Conservation (phyloP, 1,140 invertebrate species). For the Drosophila pallidifrons region DNA sequence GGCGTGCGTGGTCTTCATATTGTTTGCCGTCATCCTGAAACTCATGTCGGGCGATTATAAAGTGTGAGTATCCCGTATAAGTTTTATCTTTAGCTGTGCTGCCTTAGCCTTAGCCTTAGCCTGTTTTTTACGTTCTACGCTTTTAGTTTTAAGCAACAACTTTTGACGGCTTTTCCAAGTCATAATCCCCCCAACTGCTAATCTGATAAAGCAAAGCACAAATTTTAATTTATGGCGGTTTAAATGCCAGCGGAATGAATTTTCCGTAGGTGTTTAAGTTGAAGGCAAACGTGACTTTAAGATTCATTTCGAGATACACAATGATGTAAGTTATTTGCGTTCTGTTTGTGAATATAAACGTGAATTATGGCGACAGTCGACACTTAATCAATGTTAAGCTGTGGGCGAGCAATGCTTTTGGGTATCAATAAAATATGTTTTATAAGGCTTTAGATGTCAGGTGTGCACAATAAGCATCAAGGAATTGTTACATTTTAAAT, state of each 20-base stretch:
- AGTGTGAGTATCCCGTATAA: constrained; percentile 71
- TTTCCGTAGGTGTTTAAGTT: not conserved
- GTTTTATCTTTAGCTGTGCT: constrained; percentile 7
- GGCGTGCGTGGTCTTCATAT: constrained; percentile 91
- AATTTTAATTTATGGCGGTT: constrained; percentile 7
- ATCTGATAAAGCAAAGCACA: not conserved
- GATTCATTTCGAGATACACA: not conserved
- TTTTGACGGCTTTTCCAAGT: constrained; percentile 4
- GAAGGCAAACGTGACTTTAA: not conserved
- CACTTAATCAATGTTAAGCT: not conserved
- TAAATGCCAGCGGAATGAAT: not conserved
- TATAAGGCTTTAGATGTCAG: not conserved
- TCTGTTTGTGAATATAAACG: not conserved
- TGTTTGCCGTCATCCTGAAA: constrained; percentile 88
- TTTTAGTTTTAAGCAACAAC: not conserved
- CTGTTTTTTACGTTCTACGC: not conserved
- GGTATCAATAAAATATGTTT: not conserved
- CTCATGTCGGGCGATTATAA: constrained; percentile 87
- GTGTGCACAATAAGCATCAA: no score
- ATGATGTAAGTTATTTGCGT: not conserved
- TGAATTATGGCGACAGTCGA: not conserved
- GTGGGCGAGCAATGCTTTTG: no score
- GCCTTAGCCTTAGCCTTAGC: not conserved
- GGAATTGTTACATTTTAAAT: not conserved
- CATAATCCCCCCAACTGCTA: not conserved